phyloP scores from a whole-genome alignment of 2,113 vertebrate genomes.

The Oryzias curvinotus region DNA sequence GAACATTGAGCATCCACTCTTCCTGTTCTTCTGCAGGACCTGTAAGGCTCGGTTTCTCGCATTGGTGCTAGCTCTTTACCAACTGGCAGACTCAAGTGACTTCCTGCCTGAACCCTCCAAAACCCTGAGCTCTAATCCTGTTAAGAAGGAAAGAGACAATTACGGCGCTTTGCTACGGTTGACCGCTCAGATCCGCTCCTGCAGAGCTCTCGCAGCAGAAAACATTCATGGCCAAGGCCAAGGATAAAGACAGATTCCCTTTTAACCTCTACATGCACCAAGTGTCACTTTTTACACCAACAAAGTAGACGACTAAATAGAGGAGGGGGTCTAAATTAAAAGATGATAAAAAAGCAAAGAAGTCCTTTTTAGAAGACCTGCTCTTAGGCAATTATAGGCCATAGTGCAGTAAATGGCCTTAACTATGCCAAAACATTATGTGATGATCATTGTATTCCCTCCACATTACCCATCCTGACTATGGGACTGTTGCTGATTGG shows the following conservation, averaged over 20 bases:
- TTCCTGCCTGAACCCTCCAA: conserved; percentile 52
- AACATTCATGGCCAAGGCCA: conserved; percentile 36
- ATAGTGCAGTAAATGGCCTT: no score
- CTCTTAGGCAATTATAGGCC: no score
- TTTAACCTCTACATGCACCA: conserved; percentile 6
- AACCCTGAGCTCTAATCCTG: conserved; percentile 68
- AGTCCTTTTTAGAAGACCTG: no score
- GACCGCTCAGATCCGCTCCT: conserved; percentile 62
- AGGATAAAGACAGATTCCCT: neutral
- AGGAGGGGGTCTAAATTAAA: no score
- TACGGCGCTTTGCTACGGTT: conserved; percentile 58
- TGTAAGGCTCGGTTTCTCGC: conserved; percentile 22
- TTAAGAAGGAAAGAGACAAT: conserved; percentile 72
- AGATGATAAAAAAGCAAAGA: no score
- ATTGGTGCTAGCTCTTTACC: conserved; percentile 12
- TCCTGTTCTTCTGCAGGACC: neutral
- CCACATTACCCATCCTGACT: no score
- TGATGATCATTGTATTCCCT: no score
- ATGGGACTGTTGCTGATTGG: no score
- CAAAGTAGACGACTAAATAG: no score
- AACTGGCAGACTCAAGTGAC: conserved; percentile 23
- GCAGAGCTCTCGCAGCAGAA: conserved; percentile 26
- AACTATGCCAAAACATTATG: no score
- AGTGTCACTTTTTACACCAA: neutral
- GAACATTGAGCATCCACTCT: neutral